Percentiles rank a stretch among this genome's conserved stretches.
phyloP scores from a whole-genome alignment of 2,797 vertebrate species.

The Enteromius treurensis region DNA sequence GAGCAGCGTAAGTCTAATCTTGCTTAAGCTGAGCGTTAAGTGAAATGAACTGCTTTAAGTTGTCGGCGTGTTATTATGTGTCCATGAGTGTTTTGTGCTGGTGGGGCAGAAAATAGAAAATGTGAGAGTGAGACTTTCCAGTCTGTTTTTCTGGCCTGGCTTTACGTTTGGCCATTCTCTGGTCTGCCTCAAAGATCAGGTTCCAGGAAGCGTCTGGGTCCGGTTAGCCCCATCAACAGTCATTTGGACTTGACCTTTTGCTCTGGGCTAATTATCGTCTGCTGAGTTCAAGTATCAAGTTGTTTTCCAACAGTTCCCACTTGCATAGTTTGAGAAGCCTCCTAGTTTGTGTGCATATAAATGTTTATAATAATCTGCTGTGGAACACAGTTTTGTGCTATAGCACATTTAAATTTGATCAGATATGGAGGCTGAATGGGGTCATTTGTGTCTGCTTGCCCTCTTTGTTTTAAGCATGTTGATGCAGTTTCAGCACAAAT shows the following conservation, averaged over 20 bases:
- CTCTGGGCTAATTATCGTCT: slow-evolving; percentile 58
- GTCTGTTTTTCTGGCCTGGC: slow-evolving; percentile 55
- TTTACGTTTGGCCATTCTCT: slow-evolving; percentile 47
- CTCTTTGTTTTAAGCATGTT: slow-evolving; percentile 64
- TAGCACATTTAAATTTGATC: slow-evolving; percentile 57
- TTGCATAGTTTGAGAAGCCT: slow-evolving; percentile 26
- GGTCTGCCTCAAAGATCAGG: slow-evolving; percentile 56
- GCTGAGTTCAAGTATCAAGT: slow-evolving; percentile 51
- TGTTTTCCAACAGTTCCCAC: slow-evolving; percentile 48
- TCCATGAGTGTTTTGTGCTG: slow-evolving; percentile 51
- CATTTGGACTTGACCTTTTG: slow-evolving; percentile 55
- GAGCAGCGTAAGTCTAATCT: slow-evolving; percentile 47
- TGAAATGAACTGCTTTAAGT: slow-evolving; percentile 42
- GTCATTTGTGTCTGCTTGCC: slow-evolving; percentile 62
- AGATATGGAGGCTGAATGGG: slow-evolving; percentile 57
- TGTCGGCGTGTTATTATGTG: slow-evolving; percentile 36
- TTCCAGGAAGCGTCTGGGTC: slow-evolving; percentile 59
- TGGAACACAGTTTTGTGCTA: slow-evolving; percentile 38
- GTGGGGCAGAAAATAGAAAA: slow-evolving; percentile 51
- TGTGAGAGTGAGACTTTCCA: slow-evolving; percentile 58
- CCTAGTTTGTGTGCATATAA: not conserved
- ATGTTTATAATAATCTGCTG: slow-evolving; percentile 10
- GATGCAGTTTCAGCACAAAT: slow-evolving; percentile 63
- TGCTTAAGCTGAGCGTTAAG: slow-evolving; percentile 55
- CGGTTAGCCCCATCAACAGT: slow-evolving; percentile 57